A percentile compares a stretch with the other conserved stretches of the same genome.
Evolutionary conservation across 1,140 invertebrate species (phyloP).

Genomic region (Phymastichus coffea): DNA sequence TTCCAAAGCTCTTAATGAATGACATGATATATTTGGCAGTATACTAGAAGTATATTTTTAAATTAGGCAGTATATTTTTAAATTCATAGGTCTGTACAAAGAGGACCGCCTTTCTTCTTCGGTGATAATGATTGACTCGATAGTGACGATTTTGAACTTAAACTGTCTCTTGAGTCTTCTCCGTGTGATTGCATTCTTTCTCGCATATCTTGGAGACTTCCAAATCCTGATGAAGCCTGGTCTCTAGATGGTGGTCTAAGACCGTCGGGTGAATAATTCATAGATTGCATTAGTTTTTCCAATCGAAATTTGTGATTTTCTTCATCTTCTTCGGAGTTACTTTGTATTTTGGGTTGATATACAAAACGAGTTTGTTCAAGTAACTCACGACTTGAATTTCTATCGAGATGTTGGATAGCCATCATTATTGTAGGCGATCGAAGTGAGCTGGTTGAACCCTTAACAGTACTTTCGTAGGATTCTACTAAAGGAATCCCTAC

Average conservation of each 20-base stretch:
- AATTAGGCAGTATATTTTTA: too few relatives aligned
- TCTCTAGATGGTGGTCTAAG: slow-evolving; percentile 38
- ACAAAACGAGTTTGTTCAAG: background rate
- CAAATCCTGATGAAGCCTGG: slow-evolving; percentile 45
- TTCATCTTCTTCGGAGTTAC: background rate
- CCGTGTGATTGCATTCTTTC: too few relatives aligned
- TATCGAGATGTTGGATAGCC: slow-evolving; percentile 22
- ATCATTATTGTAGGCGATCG: slow-evolving; percentile 32
- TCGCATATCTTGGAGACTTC: slow-evolving; percentile 40
- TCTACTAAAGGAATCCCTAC: slow-evolving; percentile 49
- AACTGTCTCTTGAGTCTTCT: slow-evolving; percentile 35
- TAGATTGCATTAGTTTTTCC: slow-evolving; percentile 25
- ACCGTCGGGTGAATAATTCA: slow-evolving; percentile 27
- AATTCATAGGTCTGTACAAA: slow-evolving; percentile 42
- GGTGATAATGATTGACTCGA: too few relatives aligned
- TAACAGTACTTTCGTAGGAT: slow-evolving; percentile 15
- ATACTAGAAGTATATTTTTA: too few relatives aligned
- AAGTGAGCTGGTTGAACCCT: slow-evolving; percentile 19
- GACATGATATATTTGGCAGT: too few relatives aligned
- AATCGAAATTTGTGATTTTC: slow-evolving; percentile 23
- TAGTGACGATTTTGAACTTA: slow-evolving; percentile 33
- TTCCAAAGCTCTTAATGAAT: too few relatives aligned
- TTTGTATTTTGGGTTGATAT: background rate
- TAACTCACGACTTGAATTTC: slow-evolving; percentile 7
- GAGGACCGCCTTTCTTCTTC: slow-evolving; percentile 27